Evolutionary conservation across 2,113 vertebrate genomes (phyloP).

Genomic region (Alligator sinensis): DNA sequence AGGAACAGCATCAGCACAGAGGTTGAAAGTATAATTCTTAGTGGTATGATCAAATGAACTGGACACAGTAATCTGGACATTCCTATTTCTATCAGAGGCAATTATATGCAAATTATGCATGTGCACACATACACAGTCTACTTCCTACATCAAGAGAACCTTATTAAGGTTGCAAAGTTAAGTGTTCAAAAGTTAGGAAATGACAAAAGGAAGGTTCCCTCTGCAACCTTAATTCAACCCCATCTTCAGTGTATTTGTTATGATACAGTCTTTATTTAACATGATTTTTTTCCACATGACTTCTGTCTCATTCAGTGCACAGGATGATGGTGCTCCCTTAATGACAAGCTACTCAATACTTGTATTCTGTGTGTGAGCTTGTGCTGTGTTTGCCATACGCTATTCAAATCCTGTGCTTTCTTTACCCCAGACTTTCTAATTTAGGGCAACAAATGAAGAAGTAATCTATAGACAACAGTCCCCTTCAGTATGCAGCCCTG

Average conservation of each 20-base stretch:
- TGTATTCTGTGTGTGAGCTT: not conserved
- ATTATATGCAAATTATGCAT: not conserved
- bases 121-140: fast-evolving
- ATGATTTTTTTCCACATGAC: not conserved
- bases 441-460: not conserved
- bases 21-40: not conserved
- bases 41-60: not conserved
- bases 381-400: slow-evolving; percentile 30
- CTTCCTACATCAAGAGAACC: fast-evolving
- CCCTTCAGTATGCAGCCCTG: slow-evolving; percentile 11
- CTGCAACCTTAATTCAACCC: not conserved
- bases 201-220: not conserved
- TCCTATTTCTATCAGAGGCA: not conserved
- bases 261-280: not conserved
- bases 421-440: not conserved
- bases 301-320: not conserved
- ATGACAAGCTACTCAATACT: not conserved
- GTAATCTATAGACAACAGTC: slow-evolving; percentile 10
- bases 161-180: not conserved
- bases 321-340: not conserved
- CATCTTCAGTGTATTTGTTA: not conserved
- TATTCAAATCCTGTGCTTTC: slow-evolving; percentile 22
- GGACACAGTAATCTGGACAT: not conserved
- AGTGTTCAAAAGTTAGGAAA: not conserved
- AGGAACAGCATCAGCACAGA: fast-evolving